Percentiles rank a stretch among this genome's conserved stretches.
phyloP scores from a whole-genome alignment of 2,797 vertebrate genomes.

The Sebastes oblongus region DNA sequence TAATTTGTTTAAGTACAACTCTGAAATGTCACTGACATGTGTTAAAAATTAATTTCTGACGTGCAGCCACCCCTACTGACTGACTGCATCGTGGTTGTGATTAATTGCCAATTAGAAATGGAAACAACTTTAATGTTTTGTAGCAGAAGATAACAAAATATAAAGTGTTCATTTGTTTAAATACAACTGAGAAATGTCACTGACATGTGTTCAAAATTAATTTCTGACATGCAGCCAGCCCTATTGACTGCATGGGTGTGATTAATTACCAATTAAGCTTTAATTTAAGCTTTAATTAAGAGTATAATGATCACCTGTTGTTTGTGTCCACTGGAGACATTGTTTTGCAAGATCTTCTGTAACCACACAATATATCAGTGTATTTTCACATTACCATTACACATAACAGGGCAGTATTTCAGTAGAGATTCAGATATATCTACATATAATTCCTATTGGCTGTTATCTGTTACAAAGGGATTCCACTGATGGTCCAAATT shows the following conservation, averaged over 20 bases:
- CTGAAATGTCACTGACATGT: neutral
- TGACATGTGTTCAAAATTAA: neutral
- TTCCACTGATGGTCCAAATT: no score
- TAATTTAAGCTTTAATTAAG: constrained; percentile 10
- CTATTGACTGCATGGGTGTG: neutral
- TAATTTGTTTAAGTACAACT: neutral
- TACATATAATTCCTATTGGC: neutral
- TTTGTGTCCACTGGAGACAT: neutral
- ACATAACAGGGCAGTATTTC: neutral
- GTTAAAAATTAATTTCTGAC: neutral
- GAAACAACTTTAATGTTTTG: no score
- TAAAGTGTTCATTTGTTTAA: no score
- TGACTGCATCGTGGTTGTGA: neutral
- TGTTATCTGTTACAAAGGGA: neutral
- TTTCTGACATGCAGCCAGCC: neutral
- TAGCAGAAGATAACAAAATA: no score
- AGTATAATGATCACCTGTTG: constrained; percentile 39
- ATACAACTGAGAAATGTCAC: neutral
- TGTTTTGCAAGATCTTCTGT: neutral
- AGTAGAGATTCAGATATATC: neutral
- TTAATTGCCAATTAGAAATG: constrained; percentile 15
- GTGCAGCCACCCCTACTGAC: neutral
- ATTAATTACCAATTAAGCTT: no score
- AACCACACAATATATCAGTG: neutral
- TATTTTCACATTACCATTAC: neutral